Evolutionary conservation across 2,888 invertebrate species (phyloP), one percentile per base, ranked within the genome.

Genomic region (Apotomis betuletana): DNA sequence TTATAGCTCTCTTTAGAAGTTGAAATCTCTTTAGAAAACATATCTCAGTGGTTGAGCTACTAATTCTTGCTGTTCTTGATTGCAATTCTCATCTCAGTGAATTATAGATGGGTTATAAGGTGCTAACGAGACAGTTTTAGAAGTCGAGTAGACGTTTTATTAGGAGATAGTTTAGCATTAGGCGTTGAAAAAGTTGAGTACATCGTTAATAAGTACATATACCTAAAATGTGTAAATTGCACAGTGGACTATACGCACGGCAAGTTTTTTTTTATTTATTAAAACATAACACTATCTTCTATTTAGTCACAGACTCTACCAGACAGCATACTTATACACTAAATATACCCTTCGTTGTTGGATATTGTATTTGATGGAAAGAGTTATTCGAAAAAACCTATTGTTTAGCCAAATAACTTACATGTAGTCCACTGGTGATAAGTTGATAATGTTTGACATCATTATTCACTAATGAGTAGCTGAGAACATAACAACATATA

Each of bases 31-130:
- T 44, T 63, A 63, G 27, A 63, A 36, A 44, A 46, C n/a, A 63
- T 59, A 64, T 69, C 38, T 54, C 15, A 64, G 44, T 41, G 36
- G 54, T 55, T 12, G 12, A 61, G 41, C 10, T n/a, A 55, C 13
- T 49, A 44, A 41, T 9, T n/a, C 3, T 12, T 13, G 44, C 46
- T 46, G 62, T 67, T 58, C 46, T 65, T 65, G 55, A 65, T 52
- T 46, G 60, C 60, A 57, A 15, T 36, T 55, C 51, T 51, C 61
- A 67, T 61, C 70, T 41, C n/a, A 63, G 69, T 67, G 61, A 67
- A 57, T 71, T 36, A 71, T 51, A 57, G 67, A 71, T 71, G 67
- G 57, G 51, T 61, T 54, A 27, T 41, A 55, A 51, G 67, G 60
- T 61, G 61, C 54, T 70, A 49, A 55, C 57, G 57, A 71, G 61